Conservation (phyloP, 2,888 invertebrate species). For the Harpalus rufipes region DNA sequence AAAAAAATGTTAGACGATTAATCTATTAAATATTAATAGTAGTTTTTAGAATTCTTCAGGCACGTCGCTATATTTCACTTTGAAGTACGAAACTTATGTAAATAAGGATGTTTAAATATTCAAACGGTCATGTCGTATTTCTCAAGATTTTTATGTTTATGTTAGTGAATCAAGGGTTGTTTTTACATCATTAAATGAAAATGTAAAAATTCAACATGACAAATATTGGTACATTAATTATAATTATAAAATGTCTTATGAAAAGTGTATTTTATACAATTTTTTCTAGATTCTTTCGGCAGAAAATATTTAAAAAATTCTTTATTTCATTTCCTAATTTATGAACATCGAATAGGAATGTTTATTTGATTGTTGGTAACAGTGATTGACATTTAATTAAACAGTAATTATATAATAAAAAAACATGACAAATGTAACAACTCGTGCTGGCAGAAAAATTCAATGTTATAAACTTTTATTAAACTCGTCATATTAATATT, state of each 20-base stretch:
- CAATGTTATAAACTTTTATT: background rate
- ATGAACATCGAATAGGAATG: too few species aligned
- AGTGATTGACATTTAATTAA: too few species aligned
- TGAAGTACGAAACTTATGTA: background rate
- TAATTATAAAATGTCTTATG: too few species aligned
- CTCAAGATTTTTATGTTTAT: background rate
- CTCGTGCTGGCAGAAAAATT: too few species aligned
- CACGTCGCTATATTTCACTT: background rate
- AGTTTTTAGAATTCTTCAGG: background rate
- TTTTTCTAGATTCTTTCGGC: too few species aligned
- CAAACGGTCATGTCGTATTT: background rate
- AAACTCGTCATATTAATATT: background rate
- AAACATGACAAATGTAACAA: too few species aligned
- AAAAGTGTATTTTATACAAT: too few species aligned
- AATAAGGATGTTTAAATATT: background rate
- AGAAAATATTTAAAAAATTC: too few species aligned
- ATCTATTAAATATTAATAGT: background rate
- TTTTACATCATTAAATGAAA: background rate
- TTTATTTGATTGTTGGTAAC: too few species aligned
- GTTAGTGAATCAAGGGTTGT: background rate
- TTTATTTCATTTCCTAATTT: too few species aligned
- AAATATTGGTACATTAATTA: too few species aligned
- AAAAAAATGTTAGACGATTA: background rate
- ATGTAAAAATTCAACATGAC: background rate
- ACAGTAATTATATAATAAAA: too few species aligned